Percentiles rank a stretch among this genome's conserved stretches.
Evolutionary conservation across 1,140 invertebrate species (phyloP).

Genomic region (Aleiodes sp.): DNA sequence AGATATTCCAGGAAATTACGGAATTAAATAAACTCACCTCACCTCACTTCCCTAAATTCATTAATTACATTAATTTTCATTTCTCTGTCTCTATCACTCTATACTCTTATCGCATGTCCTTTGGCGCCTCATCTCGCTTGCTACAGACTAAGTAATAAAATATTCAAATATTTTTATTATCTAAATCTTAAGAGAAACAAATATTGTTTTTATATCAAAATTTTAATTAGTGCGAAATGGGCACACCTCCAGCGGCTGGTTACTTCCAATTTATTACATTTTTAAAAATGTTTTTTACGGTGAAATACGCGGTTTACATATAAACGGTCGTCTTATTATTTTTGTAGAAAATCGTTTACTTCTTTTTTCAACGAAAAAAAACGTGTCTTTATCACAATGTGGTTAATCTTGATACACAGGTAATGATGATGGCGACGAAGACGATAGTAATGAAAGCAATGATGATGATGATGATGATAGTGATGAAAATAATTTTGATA

Average conservation of each 20-base stretch:
- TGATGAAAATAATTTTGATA: conserved; percentile 55
- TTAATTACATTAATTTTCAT: background rate
- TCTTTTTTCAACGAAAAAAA: background rate
- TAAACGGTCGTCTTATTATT: no score
- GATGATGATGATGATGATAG: conserved; percentile 54
- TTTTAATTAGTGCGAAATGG: no score
- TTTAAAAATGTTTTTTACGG: background rate
- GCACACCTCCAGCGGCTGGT: conserved; percentile 33
- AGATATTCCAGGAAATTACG: no score
- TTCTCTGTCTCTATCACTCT: conserved; percentile 20
- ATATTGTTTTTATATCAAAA: conserved; percentile 1
- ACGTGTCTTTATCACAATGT: conserved; percentile 36
- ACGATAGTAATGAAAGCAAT: conserved; percentile 50
- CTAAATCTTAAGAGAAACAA: no score
- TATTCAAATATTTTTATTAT: no score
- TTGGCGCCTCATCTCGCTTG: conserved; percentile 24
- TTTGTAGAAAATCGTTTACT: background rate
- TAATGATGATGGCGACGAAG: conserved; percentile 65
- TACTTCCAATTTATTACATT: background rate
- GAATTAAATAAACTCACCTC: no score
- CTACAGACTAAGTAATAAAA: conserved; percentile 25
- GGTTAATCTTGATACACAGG: conserved; percentile 57
- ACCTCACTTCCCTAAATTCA: no score
- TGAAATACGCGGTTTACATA: background rate
- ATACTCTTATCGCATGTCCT: conserved; percentile 26